Evolutionary conservation across 2,888 invertebrate genomes (phyloP), one percentile per base, ranked within the genome.

Genomic region (Philereme transversata): DNA sequence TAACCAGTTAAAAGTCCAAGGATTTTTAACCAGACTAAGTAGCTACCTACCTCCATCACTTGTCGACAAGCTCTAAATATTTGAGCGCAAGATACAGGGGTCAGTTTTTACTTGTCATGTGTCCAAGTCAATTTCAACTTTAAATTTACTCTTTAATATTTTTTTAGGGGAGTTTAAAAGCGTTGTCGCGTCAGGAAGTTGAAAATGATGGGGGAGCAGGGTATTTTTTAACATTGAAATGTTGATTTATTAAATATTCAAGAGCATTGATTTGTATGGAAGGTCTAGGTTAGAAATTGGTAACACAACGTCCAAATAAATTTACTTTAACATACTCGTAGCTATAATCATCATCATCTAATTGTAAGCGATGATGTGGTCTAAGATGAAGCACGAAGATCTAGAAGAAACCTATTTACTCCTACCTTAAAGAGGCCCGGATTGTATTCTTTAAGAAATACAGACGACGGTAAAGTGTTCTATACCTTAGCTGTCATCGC

Each of bases 91-190:
- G 90, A 87, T 74, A 75, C 77, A 73, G 70, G 83, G 88, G 88
- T 87, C 88, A 86, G 76, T 76, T 64, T 71, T 70, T 72, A 66
- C 73, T 62, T 80, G 82, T 85, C 88, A 88, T 87, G 86, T 81
- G 86, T 90, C 91, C 90, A 88, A 84, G 87, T 85, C 90, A 87
- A 88, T 88, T 90, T 84, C 78, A 86, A 90, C 84, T 91, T 90
- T 83, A 89, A 90, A 90, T 83, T 87, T 80, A 82, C 82, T 83
- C 79, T 82, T 84, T 86, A 82, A 84, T 81, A 84, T 85, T 87
- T 85, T 87, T 74, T 71, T 70, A 75, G 79, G 82, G 80, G 78
- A 74, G 81, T 78, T 82, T 89, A 87, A 90, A 90, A 90, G 89
- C 90, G 81, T 88, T 88, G 86, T 86, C 86, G 85, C 83, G 88